A percentile compares a stretch with the other conserved stretches of the same genome.
phyloP scores from a whole-genome alignment of 2,797 vertebrate genomes.

The Gymnothorax javanicus region DNA sequence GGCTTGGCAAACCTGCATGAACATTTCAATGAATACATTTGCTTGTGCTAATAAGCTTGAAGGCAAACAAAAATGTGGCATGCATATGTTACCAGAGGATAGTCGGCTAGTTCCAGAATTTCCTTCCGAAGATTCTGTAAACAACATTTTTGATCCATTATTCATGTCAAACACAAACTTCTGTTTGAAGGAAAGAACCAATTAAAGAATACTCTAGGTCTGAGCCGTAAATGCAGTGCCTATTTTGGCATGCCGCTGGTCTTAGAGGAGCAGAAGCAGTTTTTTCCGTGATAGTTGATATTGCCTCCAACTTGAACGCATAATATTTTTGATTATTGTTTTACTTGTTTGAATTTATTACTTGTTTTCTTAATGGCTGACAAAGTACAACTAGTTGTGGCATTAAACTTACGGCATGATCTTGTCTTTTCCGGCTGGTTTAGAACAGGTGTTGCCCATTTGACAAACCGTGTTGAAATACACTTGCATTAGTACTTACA shows the following conservation, averaged over 20 bases:
- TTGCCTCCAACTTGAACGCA: background rate
- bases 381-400: too few relatives aligned
- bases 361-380: too few relatives aligned
- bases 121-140: constrained; percentile 10
- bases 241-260: background rate
- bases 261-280: background rate
- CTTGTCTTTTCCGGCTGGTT: too few relatives aligned
- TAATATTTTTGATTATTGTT: background rate
- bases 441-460: too few relatives aligned
- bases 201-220: constrained; percentile 17
- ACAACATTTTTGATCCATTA: constrained; percentile 20
- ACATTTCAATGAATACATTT: background rate
- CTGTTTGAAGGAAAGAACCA: constrained; percentile 23
- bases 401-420: too few relatives aligned
- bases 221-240: constrained; percentile 9
- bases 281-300: background rate
- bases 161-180: constrained; percentile 23
- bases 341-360: too few relatives aligned
- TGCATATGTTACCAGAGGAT: background rate
- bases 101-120: constrained; percentile 14
- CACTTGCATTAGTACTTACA: too few relatives aligned
- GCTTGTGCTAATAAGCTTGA: background rate
- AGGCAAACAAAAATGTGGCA: constrained; percentile 18
- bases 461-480: too few relatives aligned
- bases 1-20: background rate